Base-by-base conservation (phyloP, 2,797 vertebrate species). In the Myotis vivesi region DNA sequence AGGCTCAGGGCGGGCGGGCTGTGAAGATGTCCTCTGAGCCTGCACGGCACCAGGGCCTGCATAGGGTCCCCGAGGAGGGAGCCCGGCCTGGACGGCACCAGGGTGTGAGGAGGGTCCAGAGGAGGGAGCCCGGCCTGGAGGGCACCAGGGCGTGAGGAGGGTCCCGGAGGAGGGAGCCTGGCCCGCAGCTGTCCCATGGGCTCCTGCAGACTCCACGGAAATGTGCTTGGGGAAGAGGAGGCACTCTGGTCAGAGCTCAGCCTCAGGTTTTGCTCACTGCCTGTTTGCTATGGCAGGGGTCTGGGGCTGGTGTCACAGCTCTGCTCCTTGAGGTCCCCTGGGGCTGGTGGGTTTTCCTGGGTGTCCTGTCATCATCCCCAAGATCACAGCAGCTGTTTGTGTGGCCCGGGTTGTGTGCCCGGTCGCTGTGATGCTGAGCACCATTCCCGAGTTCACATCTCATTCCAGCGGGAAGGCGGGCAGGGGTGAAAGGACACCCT, bases 1-100 rank as follows among this genome's bases (percentile, higher is more conserved):
- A 20, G 73, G 22, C 30, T 0, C 0, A 16, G 76, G 30, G 2
- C 0, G 2, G 76, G 57, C n/a, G 30, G 10, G 9, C 28, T 57
- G 6, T 16, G 87, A 53, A 41, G 75, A 25, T 25, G 20, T n/a
- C 4, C 0, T 25, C 22, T 19, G 6, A 25, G 22, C 10, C 12
- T 2, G 36, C 25, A 1, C 17, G 4, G 8, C 6, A 0, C 41
- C 3, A 13, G 46, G 20, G 9, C 30, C n/a, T 7, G 20, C 17
- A 69, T 25, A 17, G 23, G 68, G 1, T 8, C 10, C 36, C 6
- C 0, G 7, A 17, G 75, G 57, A 49, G 76, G 64, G 25, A 17
- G 16, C 16, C 16, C 16, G 16, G 10, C 12, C 15, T 2, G 16
- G 16, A 2, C 20, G 4, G 6, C 5, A 0, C 41, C 3, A 17